Conservation (phyloP, 2,888 invertebrate species). For the Lypha dubia region DNA sequence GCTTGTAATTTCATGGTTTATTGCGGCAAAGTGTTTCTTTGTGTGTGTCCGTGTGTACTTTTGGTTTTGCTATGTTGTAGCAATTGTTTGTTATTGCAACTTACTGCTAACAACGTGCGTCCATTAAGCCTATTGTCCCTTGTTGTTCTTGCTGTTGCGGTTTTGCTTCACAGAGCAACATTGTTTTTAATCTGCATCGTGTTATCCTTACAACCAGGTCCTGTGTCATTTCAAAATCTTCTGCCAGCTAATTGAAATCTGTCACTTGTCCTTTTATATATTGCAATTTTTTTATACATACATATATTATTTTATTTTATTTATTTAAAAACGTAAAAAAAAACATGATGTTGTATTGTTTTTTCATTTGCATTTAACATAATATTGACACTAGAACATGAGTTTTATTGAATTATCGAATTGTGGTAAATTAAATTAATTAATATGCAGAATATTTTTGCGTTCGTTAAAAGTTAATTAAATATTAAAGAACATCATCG, state of each 20-base stretch:
- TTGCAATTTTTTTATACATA: conserved; percentile 19
- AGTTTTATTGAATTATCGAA: conserved; percentile 61
- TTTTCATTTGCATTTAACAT: conserved; percentile 33
- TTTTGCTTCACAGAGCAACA: conserved; percentile 1
- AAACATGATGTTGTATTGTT: conserved; percentile 35
- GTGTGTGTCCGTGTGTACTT: conserved; percentile 21
- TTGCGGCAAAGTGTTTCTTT: background rate
- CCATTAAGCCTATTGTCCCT: conserved; percentile 5
- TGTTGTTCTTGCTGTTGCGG: conserved; percentile 19
- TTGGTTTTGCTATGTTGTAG: conserved; percentile 31
- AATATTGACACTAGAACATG: conserved; percentile 47
- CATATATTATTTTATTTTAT: conserved; percentile 27
- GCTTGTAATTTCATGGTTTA: conserved; percentile 39
- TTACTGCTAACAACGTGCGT: conserved; percentile 7
- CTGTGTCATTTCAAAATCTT: conserved; percentile 21
- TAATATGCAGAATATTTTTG: conserved; percentile 1
- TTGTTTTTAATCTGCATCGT: conserved; percentile 15
- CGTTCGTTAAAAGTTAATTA: conserved; percentile 38
- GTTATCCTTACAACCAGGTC: background rate
- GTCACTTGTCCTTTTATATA: conserved; percentile 37
- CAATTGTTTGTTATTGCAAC: conserved; percentile 35
- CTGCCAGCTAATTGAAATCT: conserved; percentile 34
- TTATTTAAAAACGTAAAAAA: conserved; percentile 14
- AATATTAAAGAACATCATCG: conserved; percentile 37
- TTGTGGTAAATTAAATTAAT: conserved; percentile 65